phyloP scores from a whole-genome alignment of 2,888 invertebrate species.

The Harpalus rufipes region DNA sequence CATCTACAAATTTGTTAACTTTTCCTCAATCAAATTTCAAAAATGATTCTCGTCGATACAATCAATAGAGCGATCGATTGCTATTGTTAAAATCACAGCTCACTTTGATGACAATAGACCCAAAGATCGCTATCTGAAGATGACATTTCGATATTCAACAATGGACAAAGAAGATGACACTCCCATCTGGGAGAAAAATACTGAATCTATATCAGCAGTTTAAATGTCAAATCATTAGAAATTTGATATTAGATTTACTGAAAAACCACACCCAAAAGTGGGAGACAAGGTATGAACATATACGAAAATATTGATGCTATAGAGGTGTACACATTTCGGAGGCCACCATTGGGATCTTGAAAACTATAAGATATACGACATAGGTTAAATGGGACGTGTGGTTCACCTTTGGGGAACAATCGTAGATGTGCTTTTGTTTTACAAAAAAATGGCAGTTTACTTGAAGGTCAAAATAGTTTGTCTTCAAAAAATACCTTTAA shows the following conservation, averaged over 20 bases:
- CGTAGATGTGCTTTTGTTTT: too few relatives aligned
- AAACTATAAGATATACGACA: too few relatives aligned
- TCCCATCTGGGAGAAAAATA: slow-evolving; percentile 43
- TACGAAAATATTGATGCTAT: background rate
- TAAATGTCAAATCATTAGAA: slow-evolving; percentile 47
- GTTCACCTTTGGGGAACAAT: too few relatives aligned
- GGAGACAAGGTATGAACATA: background rate
- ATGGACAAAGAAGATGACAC: slow-evolving; percentile 62
- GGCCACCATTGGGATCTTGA: too few relatives aligned
- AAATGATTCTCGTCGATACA: slow-evolving; percentile 16
- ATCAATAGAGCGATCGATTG: slow-evolving; percentile 46
- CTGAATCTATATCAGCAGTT: slow-evolving; percentile 31
- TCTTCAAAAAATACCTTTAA: too few relatives aligned
- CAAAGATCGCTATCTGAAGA: slow-evolving; percentile 61
- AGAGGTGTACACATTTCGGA: too few relatives aligned
- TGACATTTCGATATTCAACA: slow-evolving; percentile 65
- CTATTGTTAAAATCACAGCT: slow-evolving; percentile 52
- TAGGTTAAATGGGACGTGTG: too few relatives aligned
- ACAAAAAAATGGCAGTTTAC: too few relatives aligned
- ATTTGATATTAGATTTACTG: slow-evolving; percentile 5
- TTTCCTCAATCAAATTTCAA: slow-evolving; percentile 34
- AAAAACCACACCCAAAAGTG: background rate
- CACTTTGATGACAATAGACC: slow-evolving; percentile 54
- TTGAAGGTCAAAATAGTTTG: too few relatives aligned
- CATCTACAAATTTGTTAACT: slow-evolving; percentile 12